Evolutionary conservation across 2,888 invertebrate genomes (phyloP), one percentile per base, ranked within the genome.

Genomic region (Schizaphis graminum): DNA sequence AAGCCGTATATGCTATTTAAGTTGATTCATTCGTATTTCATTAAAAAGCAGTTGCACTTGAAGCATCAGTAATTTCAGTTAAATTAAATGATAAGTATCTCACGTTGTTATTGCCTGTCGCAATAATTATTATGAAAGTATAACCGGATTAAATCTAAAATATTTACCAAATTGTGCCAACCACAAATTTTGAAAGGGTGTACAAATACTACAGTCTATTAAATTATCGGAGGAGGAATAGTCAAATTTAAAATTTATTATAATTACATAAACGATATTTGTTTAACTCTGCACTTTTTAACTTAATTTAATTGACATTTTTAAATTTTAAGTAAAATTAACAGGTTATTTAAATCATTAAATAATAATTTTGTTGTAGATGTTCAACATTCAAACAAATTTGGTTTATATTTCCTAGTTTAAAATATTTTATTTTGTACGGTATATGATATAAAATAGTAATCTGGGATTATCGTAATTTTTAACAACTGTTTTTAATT

Each of bases 21-120:
- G 47, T 49, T 49, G 77, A 91, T 56, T 56, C 53, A n/a, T 56
- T 85, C 56, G 85, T 53, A 41, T 85, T 84, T 56, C 84, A 85
- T 91, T 41, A 85, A 91, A 84, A 91, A 91, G 53, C 56, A 85
- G 85, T 91, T 57, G 85, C 91, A 44, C 44, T 85, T 44, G 85
- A 56, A 44, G n/a, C 16, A 91, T 57, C 91, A 91, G 91, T 57
- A n/a, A 86, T 91, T 91, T 85, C n/a, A 57, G 57, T 91, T 86
- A 85, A 91, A 91, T 91, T 91, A 91, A 91, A 47, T 91, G 91
- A 91, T 91, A 91, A 91, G 85, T 57, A 91, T 91, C 91, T 91
- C 84, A 44, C 56, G n/a, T 86, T 56, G 21, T 49, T 91, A 57
- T 44, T n/a, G 44, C 44, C 91, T n/a, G 56, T 85, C 85, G 85